These are phyloP conservation scores for Tympanuchus pallidicinctus DNA, from an alignment of 2,113 vertebrate genomes.

Conservation along the genomic window DNA sequence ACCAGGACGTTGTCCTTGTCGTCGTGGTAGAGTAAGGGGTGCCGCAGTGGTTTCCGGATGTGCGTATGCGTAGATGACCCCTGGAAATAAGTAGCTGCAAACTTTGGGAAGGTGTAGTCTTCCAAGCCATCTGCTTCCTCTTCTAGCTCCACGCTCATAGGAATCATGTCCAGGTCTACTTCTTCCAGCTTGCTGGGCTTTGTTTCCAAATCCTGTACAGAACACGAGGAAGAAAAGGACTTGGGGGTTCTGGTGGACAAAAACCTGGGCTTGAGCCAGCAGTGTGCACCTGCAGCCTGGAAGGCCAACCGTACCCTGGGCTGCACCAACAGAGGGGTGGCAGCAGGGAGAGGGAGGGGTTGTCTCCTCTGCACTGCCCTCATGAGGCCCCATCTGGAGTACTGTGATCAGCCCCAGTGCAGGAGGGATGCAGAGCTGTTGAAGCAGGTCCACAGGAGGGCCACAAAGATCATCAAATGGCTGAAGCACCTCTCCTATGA, in stretches of 20 bases:
- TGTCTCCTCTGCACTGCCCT: not conserved
- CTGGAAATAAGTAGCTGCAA: slow-evolving; percentile 95
- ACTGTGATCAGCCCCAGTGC: too few relatives aligned
- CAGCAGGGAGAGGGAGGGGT: not conserved
- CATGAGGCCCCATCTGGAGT: not conserved
- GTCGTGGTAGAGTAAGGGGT: slow-evolving; percentile 92
- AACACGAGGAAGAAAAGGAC: not conserved
- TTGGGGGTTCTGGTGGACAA: not conserved
- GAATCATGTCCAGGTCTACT: slow-evolving; percentile 89
- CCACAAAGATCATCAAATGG: too few relatives aligned
- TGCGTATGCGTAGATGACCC: slow-evolving; percentile 85
- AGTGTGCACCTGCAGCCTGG: not conserved
- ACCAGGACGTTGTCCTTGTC: slow-evolving; percentile 87
- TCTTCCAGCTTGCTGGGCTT: slow-evolving; percentile 75
- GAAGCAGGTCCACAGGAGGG: too few relatives aligned
- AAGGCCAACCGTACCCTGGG: not conserved
- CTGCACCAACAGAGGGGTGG: not conserved
- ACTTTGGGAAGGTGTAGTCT: slow-evolving; percentile 92
- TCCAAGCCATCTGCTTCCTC: slow-evolving; percentile 82
- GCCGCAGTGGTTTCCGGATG: slow-evolving; percentile 82
- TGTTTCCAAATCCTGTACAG: slow-evolving; percentile 84
- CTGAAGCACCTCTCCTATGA: too few relatives aligned
- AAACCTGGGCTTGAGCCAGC: not conserved
- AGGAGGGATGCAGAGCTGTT: too few relatives aligned
- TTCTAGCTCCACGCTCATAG: slow-evolving; percentile 77